phyloP scores from a whole-genome alignment of 2,113 vertebrate species.

The Mohoua ochrocephala region DNA sequence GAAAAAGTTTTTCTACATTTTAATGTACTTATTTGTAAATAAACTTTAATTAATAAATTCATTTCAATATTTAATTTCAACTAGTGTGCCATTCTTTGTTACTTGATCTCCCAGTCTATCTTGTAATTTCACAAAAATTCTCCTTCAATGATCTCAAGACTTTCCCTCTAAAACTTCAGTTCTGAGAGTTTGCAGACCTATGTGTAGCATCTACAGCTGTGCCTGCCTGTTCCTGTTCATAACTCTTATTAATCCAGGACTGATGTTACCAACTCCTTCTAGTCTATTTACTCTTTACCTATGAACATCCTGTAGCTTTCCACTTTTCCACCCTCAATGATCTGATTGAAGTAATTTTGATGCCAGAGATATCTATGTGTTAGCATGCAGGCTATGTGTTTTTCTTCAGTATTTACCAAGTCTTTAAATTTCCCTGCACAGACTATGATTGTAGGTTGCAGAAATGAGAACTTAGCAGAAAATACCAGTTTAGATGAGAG shows the following conservation, averaged over 20 bases:
- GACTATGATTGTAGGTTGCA: background rate
- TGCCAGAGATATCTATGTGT: background rate
- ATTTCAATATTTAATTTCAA: background rate
- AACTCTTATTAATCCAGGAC: conserved; percentile 41
- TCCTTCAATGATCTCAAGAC: conserved; percentile 52
- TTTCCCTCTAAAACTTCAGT: background rate
- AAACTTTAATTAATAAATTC: conserved; percentile 11
- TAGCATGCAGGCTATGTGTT: background rate
- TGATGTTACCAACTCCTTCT: conserved; percentile 1
- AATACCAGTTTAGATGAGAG: conserved; percentile 59
- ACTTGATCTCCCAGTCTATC: conserved; percentile 23
- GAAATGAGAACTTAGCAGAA: conserved; percentile 62
- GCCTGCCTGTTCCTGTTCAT: conserved; percentile 27
- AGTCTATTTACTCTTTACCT: conserved; percentile 13
- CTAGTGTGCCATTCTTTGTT: background rate
- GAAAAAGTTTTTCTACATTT: background rate
- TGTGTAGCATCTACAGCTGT: conserved; percentile 23
- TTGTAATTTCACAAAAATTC: conserved; percentile 53
- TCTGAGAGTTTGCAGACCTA: conserved; percentile 44
- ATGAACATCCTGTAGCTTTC: background rate
- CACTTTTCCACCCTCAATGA: background rate
- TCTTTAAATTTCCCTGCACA: conserved; percentile 23
- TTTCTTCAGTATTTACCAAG: conserved; percentile 57
- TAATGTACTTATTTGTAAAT: background rate
- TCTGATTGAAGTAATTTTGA: background rate